Percentiles rank a stretch among this genome's conserved stretches.
phyloP scores from a whole-genome alignment of 2,797 vertebrate species.

The Selene dorsalis region DNA sequence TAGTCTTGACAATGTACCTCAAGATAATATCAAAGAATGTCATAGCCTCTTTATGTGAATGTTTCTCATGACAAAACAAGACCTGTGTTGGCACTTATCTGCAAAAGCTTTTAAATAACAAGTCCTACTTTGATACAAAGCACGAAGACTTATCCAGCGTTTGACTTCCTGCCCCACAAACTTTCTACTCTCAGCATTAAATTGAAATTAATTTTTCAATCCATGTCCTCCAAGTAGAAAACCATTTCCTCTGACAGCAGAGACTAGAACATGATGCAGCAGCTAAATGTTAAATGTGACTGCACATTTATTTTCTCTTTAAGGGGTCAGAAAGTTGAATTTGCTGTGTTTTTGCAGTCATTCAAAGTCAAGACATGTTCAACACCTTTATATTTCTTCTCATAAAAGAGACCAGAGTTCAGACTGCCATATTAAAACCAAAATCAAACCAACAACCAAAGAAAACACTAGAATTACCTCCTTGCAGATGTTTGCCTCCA shows the following conservation, averaged over 20 bases:
- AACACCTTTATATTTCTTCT: neutral
- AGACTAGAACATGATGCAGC: conserved; percentile 3
- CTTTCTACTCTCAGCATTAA: conserved; percentile 9
- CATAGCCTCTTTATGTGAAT: no score
- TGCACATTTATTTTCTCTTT: neutral
- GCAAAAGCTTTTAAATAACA: no score
- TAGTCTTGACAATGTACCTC: no score
- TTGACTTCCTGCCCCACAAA: conserved; percentile 5
- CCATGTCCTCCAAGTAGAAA: conserved; percentile 9
- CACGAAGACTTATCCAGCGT: neutral
- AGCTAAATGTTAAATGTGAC: neutral
- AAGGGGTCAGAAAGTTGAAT: neutral
- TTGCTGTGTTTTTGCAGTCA: neutral
- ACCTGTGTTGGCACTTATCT: neutral
- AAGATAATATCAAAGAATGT: no score
- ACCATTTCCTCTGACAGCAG: conserved; percentile 1
- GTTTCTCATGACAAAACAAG: neutral
- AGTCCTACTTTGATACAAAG: no score
- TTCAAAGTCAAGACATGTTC: neutral
- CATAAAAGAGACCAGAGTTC: neutral
- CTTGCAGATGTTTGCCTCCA: no score
- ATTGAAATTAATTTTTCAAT: conserved; percentile 15
- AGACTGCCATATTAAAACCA: neutral
- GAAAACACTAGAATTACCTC: no score
- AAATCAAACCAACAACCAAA: no score